phyloP scores from a whole-genome alignment of 2,797 vertebrate species.

The Pagetopsis macropterus region DNA sequence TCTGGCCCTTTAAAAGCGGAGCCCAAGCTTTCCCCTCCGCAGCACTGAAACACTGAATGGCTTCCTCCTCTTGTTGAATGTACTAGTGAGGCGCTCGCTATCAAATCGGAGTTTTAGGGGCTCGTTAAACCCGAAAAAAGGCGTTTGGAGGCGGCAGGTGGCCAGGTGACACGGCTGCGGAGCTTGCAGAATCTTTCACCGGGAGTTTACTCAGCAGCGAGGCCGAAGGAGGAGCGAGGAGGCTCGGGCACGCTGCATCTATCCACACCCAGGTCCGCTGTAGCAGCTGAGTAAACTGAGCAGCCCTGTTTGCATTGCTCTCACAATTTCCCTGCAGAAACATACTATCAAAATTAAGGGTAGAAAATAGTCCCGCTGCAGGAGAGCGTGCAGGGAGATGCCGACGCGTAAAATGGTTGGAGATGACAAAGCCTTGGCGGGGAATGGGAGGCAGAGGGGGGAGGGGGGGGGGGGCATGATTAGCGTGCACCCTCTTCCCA shows the following conservation, averaged over 20 bases:
- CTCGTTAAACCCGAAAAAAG: slow-evolving; percentile 27
- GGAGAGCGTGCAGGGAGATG: slow-evolving; percentile 55
- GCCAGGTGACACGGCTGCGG: slow-evolving; percentile 66
- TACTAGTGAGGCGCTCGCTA: slow-evolving; percentile 31
- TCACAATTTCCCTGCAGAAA: neutral
- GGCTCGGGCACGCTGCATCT: slow-evolving; percentile 62
- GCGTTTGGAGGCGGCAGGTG: slow-evolving; percentile 43
- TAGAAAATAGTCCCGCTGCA: slow-evolving; percentile 40
- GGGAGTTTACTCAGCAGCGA: slow-evolving; percentile 45
- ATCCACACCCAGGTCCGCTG: slow-evolving; percentile 71
- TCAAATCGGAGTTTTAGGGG: slow-evolving; percentile 31
- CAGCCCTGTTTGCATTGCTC: slow-evolving; percentile 35
- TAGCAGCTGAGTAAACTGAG: slow-evolving; percentile 79
- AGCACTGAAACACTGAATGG: slow-evolving; percentile 54
- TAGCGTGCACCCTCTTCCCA: slow-evolving; percentile 39
- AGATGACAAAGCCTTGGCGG: slow-evolving; percentile 62
- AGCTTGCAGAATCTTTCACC: slow-evolving; percentile 51
- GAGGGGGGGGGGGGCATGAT: slow-evolving; percentile 36
- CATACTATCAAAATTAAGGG: slow-evolving; percentile 21
- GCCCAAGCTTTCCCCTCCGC: slow-evolving; percentile 58
- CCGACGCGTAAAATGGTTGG: slow-evolving; percentile 64
- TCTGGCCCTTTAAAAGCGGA: slow-evolving; percentile 84
- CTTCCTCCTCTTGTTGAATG: slow-evolving; percentile 59
- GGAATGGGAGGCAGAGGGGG: slow-evolving; percentile 23
- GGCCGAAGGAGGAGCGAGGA: slow-evolving; percentile 61